Evolutionary conservation across 1,140 invertebrate genomes (phyloP).

Genomic region (Cephus cinctus): DNA sequence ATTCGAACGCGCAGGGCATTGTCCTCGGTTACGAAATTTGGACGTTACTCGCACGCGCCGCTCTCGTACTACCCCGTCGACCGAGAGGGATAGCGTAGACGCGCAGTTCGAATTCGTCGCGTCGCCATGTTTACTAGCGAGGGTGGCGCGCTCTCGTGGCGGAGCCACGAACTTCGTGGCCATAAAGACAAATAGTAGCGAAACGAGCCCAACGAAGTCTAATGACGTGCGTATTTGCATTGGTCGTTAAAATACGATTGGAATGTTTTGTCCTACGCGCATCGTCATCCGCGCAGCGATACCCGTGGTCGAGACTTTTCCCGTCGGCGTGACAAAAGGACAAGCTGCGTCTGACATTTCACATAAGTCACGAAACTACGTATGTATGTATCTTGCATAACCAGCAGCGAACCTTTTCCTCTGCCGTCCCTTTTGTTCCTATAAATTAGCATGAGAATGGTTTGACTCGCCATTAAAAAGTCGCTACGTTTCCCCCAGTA

Average conservation of each 20-base stretch:
- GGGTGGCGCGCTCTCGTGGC: too few species aligned
- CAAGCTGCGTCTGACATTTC: constrained; percentile 5
- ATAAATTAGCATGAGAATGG: neutral
- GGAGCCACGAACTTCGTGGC: too few species aligned
- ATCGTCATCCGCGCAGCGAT: neutral
- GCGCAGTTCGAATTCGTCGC: too few species aligned
- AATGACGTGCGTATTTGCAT: constrained; percentile 41
- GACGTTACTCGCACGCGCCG: too few species aligned
- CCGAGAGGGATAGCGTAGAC: too few species aligned
- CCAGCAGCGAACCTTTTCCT: neutral
- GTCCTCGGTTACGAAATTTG: too few species aligned
- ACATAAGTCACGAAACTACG: neutral
- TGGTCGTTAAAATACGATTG: constrained; percentile 33
- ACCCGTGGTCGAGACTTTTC: constrained; percentile 7
- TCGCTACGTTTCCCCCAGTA: too few species aligned
- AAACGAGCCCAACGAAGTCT: constrained; percentile 41
- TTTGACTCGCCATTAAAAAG: neutral
- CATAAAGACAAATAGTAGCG: constrained; percentile 40
- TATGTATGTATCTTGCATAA: neutral
- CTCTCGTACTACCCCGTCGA: too few species aligned
- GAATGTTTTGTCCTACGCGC: constrained; percentile 14
- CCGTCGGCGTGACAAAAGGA: constrained; percentile 13
- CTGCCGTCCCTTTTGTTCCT: too few species aligned
- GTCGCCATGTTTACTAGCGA: too few species aligned
- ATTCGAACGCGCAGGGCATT: too few species aligned